phyloP scores from a whole-genome alignment of 2,888 invertebrate species.

The Ceriagrion tenellum region DNA sequence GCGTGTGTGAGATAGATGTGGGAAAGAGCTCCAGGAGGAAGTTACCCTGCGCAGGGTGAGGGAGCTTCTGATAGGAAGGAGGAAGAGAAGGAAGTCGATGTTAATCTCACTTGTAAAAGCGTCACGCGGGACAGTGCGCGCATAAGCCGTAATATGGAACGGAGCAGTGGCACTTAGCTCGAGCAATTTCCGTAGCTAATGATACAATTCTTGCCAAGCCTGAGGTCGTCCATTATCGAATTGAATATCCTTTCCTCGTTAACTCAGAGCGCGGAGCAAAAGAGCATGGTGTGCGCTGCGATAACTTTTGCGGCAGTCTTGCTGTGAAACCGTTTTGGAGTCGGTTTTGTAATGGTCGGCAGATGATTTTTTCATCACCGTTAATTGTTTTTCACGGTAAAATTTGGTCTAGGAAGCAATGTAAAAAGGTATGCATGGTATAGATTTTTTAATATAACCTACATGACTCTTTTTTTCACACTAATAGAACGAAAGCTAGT shows the following conservation, averaged over 20 bases:
- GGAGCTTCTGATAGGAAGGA: background rate
- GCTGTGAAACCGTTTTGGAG: background rate
- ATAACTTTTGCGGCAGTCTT: background rate
- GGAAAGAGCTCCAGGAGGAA: background rate
- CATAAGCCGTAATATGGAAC: background rate
- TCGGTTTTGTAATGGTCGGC: background rate
- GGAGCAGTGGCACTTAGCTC: background rate
- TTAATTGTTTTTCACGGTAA: background rate
- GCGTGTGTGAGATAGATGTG: background rate
- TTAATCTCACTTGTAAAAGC: background rate
- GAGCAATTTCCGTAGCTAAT: background rate
- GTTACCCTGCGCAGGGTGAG: background rate
- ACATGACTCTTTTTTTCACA: too few species aligned
- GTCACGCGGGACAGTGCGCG: background rate
- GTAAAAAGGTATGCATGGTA: background rate
- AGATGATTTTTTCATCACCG: background rate
- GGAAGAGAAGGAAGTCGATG: background rate
- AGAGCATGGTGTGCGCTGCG: background rate
- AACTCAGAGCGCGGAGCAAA: background rate
- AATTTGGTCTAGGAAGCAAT: background rate
- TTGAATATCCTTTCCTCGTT: conserved; percentile 21
- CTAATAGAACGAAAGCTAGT: too few species aligned
- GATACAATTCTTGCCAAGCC: background rate
- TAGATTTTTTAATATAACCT: too few species aligned
- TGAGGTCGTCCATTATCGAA: background rate